Conservation (phyloP, 2,797 vertebrate genomes). For the Coreius guichenoti region DNA sequence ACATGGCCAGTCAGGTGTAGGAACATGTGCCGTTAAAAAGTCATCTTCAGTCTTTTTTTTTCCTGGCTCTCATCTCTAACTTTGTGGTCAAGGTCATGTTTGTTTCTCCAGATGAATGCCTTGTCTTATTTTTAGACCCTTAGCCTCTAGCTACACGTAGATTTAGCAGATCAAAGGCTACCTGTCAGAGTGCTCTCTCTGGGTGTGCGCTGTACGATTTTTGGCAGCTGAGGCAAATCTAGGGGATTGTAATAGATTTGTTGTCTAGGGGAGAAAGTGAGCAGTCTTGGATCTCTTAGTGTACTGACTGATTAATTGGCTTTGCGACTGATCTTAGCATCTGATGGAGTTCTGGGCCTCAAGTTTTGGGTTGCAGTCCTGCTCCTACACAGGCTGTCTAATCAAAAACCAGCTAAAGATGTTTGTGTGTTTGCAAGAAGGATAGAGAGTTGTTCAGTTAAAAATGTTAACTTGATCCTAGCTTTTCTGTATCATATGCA, state of each 20-base stretch:
- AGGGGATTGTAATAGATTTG: slow-evolving; percentile 5
- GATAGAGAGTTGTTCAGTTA: slow-evolving; percentile 3
- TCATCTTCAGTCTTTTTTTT: slow-evolving; percentile 32
- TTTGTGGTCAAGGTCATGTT: slow-evolving; percentile 38
- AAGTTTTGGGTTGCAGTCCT: not conserved
- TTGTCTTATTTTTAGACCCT: slow-evolving; percentile 53
- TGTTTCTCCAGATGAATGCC: slow-evolving; percentile 52
- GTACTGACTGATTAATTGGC: not conserved
- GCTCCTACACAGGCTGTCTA: not conserved
- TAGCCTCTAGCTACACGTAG: slow-evolving; percentile 23
- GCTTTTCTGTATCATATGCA: not conserved
- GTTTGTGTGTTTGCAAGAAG: not conserved
- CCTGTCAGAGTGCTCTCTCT: slow-evolving; percentile 22
- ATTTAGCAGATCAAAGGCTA: slow-evolving; percentile 52
- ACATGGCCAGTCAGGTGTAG: slow-evolving; percentile 31
- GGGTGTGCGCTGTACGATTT: not conserved
- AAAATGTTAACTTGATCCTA: not conserved
- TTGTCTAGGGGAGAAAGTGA: not conserved
- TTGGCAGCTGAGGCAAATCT: slow-evolving; percentile 14
- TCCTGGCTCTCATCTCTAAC: slow-evolving; percentile 26
- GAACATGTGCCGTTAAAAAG: slow-evolving; percentile 50
- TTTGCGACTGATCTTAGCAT: not conserved
- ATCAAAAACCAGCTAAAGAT: not conserved
- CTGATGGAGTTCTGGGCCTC: not conserved
- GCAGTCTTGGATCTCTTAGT: slow-evolving; percentile 4